Evolutionary conservation across 2,797 vertebrate genomes (phyloP), one percentile per base, ranked within the genome.

Genomic region (Scleropages formosus): DNA sequence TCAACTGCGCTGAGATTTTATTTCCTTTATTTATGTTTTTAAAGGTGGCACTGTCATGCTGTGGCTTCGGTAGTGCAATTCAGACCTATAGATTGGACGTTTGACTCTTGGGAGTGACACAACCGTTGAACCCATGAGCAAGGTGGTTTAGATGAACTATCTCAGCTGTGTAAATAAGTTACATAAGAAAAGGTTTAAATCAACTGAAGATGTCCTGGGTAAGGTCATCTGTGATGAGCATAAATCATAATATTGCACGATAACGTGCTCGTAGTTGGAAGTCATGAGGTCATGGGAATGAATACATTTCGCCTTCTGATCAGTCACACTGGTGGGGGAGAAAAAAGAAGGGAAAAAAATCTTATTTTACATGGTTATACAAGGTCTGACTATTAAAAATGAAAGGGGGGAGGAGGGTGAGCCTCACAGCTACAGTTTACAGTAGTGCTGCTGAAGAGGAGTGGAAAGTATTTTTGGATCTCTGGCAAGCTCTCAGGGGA

Each of bases 401-500:
- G 53, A 56, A 56, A 56, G 31, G 31, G 31, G 6, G 3, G 69
- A n/a, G 64, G n/a, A 67, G 64, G 74, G 59, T 22, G 15, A 8
- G 18, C 10, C 53, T 74, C 66, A 77, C 62, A 70, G 39, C 66
- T 53, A 76, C 67, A 27, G 67, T 75, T 82, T 75, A 68, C 46
- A 78, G 61, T 65, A 53, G 78, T 75, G 72, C 82, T 78, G 67
- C 80, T 79, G 71, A 59, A 26, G 81, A 84, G 70, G 79, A 81
- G 76, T 70, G 69, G 82, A 85, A 87, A 81, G 78, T 82, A 82
- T 56, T 79, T 84, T 81, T 60, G 76, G 79, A 84, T 59, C 47
- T 47, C 74, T 73, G 73, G 78, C 79, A 88, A 84, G 86, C 85
- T 84, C 82, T 88, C 79, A 64, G 85, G 83, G 85, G 78, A 84